Conservation (phyloP, 2,888 invertebrate species). For the Drosophila basisetae region DNA sequence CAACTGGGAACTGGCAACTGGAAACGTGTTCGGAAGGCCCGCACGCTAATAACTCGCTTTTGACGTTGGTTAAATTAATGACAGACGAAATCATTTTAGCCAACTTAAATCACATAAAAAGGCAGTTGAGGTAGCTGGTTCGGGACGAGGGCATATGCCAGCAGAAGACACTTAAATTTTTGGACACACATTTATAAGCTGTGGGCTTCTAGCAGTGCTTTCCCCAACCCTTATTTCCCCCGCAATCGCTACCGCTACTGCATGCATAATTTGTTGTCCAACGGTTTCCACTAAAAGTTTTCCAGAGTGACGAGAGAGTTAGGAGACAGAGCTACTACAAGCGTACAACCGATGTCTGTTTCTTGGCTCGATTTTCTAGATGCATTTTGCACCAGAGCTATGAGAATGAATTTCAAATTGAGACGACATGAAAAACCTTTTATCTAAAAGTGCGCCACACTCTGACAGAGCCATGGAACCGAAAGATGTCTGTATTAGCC, state of each 20-base stretch:
- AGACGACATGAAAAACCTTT: constrained; percentile 79
- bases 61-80: constrained; percentile 74
- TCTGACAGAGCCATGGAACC: constrained; percentile 21
- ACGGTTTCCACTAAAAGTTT: constrained; percentile 74
- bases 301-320: constrained; percentile 49
- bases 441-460: constrained; percentile 71
- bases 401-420: constrained; percentile 69
- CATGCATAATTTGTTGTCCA: constrained; percentile 74
- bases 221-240: not conserved
- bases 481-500: constrained; percentile 77
- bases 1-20: constrained; percentile 7
- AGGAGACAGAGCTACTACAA: constrained; percentile 36
- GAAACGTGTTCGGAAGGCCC: constrained; percentile 72
- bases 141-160: constrained; percentile 37
- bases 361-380: constrained; percentile 22
- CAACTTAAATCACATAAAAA: constrained; percentile 66
- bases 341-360: constrained; percentile 18
- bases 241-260: constrained; percentile 29
- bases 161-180: constrained; percentile 71
- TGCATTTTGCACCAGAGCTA: constrained; percentile 53
- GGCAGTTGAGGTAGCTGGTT: constrained; percentile 19
- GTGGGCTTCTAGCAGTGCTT: constrained; percentile 63
- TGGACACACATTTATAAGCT: constrained; percentile 78
- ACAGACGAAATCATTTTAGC: constrained; percentile 77
- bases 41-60: constrained; percentile 76